A percentile compares a stretch with the other conserved stretches of the same genome.
Evolutionary conservation across 2,113 vertebrate genomes (phyloP).

Genomic region (Thermophis baileyi): DNA sequence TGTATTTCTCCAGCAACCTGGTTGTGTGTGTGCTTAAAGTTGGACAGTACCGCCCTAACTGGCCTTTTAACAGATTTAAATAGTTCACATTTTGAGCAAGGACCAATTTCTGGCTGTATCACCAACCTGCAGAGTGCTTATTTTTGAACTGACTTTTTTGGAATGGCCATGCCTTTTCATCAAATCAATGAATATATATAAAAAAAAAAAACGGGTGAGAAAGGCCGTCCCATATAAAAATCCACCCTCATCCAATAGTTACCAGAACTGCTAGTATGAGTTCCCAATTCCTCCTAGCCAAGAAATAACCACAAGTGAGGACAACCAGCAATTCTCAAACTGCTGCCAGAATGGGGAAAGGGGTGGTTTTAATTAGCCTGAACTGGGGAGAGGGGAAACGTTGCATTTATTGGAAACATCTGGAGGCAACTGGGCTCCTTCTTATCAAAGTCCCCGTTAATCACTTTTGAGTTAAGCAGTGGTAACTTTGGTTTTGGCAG

Average conservation of each 20-base stretch:
- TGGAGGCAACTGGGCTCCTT: constrained; percentile 49
- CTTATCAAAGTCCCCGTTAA: constrained; percentile 54
- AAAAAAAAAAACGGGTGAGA: not conserved
- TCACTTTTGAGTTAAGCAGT: constrained; percentile 52
- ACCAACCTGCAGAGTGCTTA: not conserved
- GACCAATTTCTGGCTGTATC: not conserved
- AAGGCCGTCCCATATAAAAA: not conserved
- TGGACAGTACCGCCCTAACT: no score
- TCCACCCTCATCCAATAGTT: no score
- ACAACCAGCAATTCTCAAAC: not conserved
- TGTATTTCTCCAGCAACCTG: not conserved
- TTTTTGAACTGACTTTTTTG: not conserved
- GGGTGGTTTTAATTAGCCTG: constrained; percentile 53
- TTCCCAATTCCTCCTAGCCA: not conserved
- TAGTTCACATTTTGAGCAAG: not conserved
- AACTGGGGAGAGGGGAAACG: constrained; percentile 16
- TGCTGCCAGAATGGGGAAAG: constrained; percentile 13
- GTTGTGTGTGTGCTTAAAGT: no score
- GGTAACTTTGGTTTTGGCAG: constrained; percentile 46
- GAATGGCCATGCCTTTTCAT: not conserved
- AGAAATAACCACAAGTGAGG: constrained; percentile 12
- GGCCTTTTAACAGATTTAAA: no score
- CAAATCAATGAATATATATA: not conserved
- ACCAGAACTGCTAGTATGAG: not conserved
- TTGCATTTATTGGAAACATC: constrained; percentile 62